Evolutionary conservation across 2,888 invertebrate species (phyloP).

Genomic region (Himalopsyche anomala): DNA sequence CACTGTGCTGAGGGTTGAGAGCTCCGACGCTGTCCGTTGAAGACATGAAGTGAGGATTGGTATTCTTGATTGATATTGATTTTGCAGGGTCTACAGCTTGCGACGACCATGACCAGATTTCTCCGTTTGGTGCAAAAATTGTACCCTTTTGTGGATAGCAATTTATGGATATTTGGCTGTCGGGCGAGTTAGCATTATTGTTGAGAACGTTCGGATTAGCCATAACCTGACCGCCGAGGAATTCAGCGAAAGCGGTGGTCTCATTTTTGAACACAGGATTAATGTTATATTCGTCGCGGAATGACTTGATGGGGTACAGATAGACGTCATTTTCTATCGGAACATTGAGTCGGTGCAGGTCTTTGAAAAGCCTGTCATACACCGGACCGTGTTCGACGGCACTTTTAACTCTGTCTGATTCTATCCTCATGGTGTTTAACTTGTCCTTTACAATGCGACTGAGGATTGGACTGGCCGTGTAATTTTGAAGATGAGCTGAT

Average conservation of each 20-base stretch:
- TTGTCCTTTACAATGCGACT: conserved; percentile 75
- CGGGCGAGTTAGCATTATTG: conserved; percentile 69
- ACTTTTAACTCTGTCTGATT: conserved; percentile 78
- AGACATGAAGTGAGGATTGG: conserved; percentile 74
- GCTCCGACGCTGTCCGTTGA: conserved; percentile 73
- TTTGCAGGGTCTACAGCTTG: conserved; percentile 53
- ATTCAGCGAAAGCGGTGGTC: conserved; percentile 75
- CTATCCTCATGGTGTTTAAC: conserved; percentile 76
- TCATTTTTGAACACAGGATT: conserved; percentile 78
- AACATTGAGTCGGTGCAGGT: conserved; percentile 76
- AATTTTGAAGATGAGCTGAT: conserved; percentile 75
- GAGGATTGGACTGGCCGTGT: conserved; percentile 74
- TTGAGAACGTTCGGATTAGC: conserved; percentile 72
- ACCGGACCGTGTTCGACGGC: conserved; percentile 79
- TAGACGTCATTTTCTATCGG: conserved; percentile 76
- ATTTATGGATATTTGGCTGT: conserved; percentile 67
- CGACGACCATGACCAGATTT: conserved; percentile 75
- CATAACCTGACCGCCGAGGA: conserved; percentile 74
- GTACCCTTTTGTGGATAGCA: conserved; percentile 72
- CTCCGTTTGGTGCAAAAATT: conserved; percentile 76
- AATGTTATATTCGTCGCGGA: conserved; percentile 76
- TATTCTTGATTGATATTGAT: conserved; percentile 51
- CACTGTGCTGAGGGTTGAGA: conserved; percentile 73
- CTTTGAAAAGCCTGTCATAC: conserved; percentile 78
- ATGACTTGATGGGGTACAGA: conserved; percentile 76